A percentile compares a stretch with the other conserved stretches of the same genome.
Conservation (phyloP, 1,140 invertebrate species). For the Pseudomyrmex cubaensis region DNA sequence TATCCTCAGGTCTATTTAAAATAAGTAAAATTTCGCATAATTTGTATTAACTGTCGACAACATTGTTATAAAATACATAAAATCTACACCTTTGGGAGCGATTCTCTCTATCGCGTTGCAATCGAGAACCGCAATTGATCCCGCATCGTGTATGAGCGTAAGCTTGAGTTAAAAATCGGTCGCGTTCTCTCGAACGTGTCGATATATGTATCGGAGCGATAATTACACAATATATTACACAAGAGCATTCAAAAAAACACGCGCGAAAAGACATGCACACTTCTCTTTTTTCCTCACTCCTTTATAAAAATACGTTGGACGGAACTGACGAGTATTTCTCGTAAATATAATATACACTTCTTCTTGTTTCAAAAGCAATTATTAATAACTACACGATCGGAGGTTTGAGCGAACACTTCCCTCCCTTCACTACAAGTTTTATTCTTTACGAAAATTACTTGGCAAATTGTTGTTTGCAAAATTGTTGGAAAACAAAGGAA, state of each 20-base stretch:
- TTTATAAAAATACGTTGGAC: slow-evolving; percentile 83
- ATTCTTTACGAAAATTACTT: neutral
- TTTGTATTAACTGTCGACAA: no score
- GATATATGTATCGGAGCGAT: neutral
- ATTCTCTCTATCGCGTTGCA: neutral
- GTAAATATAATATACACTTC: slow-evolving; percentile 27
- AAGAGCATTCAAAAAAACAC: slow-evolving; percentile 48
- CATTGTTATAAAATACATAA: no score
- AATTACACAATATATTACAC: slow-evolving; percentile 50
- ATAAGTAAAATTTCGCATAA: no score
- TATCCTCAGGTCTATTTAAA: no score
- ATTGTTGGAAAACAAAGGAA: slow-evolving; percentile 7
- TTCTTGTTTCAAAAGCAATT: slow-evolving; percentile 35
- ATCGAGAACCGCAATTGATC: slow-evolving; percentile 8
- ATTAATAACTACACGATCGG: neutral
- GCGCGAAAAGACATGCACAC: slow-evolving; percentile 39
- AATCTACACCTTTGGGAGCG: no score
- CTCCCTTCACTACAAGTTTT: neutral
- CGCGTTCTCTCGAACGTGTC: neutral
- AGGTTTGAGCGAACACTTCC: slow-evolving; percentile 44
- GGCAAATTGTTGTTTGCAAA: slow-evolving; percentile 5
- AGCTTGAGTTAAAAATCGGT: slow-evolving; percentile 37
- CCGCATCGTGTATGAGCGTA: slow-evolving; percentile 35
- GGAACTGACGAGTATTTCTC: slow-evolving; percentile 74
- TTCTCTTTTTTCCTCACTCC: slow-evolving; percentile 58